These are phyloP conservation scores for Mesocentrotus franciscanus DNA, from an alignment of 53 echinoderm and acorn worm genomes.

Conservation along the genomic window DNA sequence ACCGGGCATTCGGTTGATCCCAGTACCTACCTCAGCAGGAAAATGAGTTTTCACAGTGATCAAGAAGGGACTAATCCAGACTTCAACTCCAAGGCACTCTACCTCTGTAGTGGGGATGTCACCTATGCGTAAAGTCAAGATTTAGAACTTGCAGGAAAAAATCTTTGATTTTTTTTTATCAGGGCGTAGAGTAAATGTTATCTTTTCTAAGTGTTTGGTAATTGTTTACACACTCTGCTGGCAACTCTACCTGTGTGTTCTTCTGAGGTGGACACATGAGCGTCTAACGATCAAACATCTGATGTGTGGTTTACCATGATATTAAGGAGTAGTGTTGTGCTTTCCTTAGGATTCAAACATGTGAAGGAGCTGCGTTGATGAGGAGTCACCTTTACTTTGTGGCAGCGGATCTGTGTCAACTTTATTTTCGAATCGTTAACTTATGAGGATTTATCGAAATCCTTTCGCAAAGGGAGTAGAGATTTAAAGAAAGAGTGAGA, in stretches of 20 bases:
- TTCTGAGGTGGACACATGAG: neutral
- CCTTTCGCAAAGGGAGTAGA: neutral
- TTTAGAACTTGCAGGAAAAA: neutral
- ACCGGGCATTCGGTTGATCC: slow-evolving; percentile 18
- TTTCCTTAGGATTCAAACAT: neutral
- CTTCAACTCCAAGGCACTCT: slow-evolving; percentile 53
- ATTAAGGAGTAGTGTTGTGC: neutral
- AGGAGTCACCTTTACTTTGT: neutral
- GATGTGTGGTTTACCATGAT: neutral
- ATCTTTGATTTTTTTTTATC: slow-evolving; percentile 17
- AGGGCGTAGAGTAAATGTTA: slow-evolving; percentile 58
- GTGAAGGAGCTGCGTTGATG: neutral
- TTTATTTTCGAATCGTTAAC: neutral
- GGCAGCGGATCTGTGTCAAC: neutral
- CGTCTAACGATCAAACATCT: neutral
- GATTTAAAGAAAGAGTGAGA: neutral
- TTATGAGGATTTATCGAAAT: neutral
- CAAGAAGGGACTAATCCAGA: slow-evolving; percentile 43
- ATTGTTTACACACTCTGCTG: slow-evolving; percentile 24
- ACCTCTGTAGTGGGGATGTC: slow-evolving; percentile 48
- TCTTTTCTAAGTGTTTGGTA: slow-evolving; percentile 40
- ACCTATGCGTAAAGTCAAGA: slow-evolving; percentile 40
- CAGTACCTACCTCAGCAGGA: slow-evolving; percentile 59
- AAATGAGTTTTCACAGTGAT: neutral
- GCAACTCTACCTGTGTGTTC: slow-evolving; percentile 31